Base-by-base conservation (phyloP, 92 coral and sea anemone genomes). In the Palythoa heliodiscus region DNA sequence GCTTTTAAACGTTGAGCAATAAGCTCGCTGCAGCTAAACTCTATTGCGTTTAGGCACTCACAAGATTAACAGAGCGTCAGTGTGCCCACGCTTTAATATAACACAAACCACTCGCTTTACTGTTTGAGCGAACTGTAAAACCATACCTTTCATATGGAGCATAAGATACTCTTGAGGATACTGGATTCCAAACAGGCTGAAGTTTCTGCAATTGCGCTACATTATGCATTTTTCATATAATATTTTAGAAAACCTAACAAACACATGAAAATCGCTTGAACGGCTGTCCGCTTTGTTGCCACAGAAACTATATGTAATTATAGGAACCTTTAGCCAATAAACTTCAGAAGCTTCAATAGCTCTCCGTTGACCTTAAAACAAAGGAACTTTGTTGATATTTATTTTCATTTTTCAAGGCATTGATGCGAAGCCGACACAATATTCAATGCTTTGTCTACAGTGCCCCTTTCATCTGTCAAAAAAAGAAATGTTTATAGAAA, bases 171-270 rank as follows among this genome's bases (percentile, higher is more conserved):
- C 60, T 48, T 2, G 84, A 80, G 12, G 61, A 80, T 5, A 64
- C 19, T 2, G 84, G 84, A 64, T 80, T 64, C 84, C 84, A 80
- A 0, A 80, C 84, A 1, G 72, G 84, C 48, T 80, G 84, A 15
- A 37, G 66, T 16, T 17, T 66, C 58, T 64, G 63, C 60, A 80
- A 29, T 64, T 39, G 82, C 57, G 52, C 15, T n/a, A 52, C 20
- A 7, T 12, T 66, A 19, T 11, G 43, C 22, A 20, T 63, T 48
- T 80, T 69, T 69, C 64, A 19, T 11, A 5, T 11, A 5, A 15
- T 4, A 58, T 14, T 58, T 54, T 25, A 17, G 40, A 53, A 77
- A 10, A 57, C 69, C 37, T 15, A 17, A 52, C 14, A 25, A 7
- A 75, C 63, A 75, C 57, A 75, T 37, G 38, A 58, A 75, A 52